Base-by-base conservation (phyloP, 2,113 vertebrate genomes). In the Hystrix cristata region DNA sequence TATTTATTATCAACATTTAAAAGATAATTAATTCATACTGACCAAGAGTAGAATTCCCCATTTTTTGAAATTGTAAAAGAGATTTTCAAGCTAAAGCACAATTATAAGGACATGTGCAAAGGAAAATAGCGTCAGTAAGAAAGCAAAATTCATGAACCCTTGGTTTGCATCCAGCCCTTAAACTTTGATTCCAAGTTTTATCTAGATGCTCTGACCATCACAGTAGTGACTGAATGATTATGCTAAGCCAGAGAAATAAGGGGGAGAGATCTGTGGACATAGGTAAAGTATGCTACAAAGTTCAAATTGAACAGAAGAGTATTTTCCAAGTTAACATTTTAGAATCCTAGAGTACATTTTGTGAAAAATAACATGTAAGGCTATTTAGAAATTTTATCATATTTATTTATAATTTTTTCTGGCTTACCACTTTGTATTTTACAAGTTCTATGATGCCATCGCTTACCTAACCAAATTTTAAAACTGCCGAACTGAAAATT, bases 381-480 rank as follows among this genome's bases (percentile, higher is more conserved):
- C 1, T 80, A 13, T 81, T 90, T 48, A 84, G 5, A 86, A 34
- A 81, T 84, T 25, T 4, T 60, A 59, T 78, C 1, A 59, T 83
- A 79, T 81, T 92, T 86, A 79, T 43, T 95, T 80, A 89, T 59
- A 46, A 55, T 89, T 71, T 79, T 13, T 87, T 88, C 72, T 62
- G 12, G 7, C 15, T 93, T 87, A n/a, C 64, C 23, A 4, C 2
- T 90, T 94, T 67, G 57, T 46, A 25, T 92, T 91, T 91, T 85
- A 74, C 0, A 95, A 95, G 34, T 83, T 76, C 46, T n/a, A 67
- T 84, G 27, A 91, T 74, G 11, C 1, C 6, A 29, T 93, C 13
- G 53, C 83, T 93, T 87, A 95, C 65, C 79, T 95, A 59, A 69
- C 11, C 62, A 96, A 23, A 83, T 80, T 74, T 93, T 83, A 83